These are phyloP conservation scores for Nesoenas mayeri DNA, from an alignment of 2,113 vertebrate species.

Conservation along the genomic window DNA sequence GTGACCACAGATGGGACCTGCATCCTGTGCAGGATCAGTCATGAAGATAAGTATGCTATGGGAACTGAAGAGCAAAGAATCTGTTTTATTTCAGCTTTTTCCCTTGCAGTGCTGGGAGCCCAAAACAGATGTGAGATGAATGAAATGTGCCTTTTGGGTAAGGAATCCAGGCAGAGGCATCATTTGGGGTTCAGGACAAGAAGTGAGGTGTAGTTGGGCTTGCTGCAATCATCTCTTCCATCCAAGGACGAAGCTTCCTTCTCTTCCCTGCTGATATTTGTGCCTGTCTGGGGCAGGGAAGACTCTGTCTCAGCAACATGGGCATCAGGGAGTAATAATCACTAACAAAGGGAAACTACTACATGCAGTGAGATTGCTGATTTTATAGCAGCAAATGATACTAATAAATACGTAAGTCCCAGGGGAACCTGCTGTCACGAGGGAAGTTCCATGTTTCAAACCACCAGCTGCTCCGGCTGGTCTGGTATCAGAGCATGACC, in stretches of 20 bases:
- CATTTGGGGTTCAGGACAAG: neutral
- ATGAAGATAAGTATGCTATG: neutral
- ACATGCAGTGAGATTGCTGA: neutral
- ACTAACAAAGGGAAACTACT: neutral
- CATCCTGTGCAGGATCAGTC: neutral
- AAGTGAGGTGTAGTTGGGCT: neutral
- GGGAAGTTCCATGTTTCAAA: neutral
- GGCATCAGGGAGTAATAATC: neutral
- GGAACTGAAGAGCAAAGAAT: neutral
- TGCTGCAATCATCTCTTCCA: neutral
- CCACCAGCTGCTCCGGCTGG: neutral
- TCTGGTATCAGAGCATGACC: neutral
- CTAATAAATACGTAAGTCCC: neutral
- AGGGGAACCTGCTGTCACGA: neutral
- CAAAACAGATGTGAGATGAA: neutral
- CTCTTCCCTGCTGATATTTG: neutral
- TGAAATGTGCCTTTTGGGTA: neutral
- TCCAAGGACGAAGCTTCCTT: neutral
- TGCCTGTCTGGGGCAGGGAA: neutral
- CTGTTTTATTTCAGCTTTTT: neutral
- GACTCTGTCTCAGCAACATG: neutral
- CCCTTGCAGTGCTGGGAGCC: neutral
- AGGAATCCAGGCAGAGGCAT: neutral
- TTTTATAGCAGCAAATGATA: neutral
- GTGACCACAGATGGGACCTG: neutral